These are phyloP conservation scores for Ianthella basta DNA, from an alignment of 37 sponge, comb jelly and placozoan genomes.

Conservation along the genomic window DNA sequence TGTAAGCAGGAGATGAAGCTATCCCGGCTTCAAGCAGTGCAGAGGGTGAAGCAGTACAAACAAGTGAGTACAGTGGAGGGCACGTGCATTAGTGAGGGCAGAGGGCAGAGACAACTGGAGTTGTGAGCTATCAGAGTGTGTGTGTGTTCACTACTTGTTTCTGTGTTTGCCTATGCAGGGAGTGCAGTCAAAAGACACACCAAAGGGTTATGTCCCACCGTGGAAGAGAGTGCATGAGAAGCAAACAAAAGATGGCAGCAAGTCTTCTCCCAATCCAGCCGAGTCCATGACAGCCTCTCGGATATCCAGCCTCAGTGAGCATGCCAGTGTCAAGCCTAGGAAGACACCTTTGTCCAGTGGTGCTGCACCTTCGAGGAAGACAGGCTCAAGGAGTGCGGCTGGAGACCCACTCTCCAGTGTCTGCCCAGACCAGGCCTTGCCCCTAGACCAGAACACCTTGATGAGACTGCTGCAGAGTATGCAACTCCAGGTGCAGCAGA, in stretches of 20 bases:
- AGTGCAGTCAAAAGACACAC: neutral
- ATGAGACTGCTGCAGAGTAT: conserved; percentile 1
- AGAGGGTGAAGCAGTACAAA: conserved; percentile 49
- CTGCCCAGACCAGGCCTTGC: conserved; percentile 12
- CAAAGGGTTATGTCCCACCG: conserved; percentile 14
- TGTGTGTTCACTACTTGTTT: no score
- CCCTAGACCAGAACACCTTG: conserved; percentile 14
- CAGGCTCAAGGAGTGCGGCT: no score
- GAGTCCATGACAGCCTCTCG: neutral
- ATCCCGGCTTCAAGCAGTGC: conserved; percentile 39
- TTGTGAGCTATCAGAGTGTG: no score
- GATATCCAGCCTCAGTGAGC: neutral
- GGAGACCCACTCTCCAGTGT: neutral
- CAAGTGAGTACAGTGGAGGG: no score
- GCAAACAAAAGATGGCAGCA: neutral
- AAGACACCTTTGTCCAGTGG: neutral
- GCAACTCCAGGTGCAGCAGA: conserved; percentile 2
- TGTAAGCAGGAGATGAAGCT: conserved; percentile 20
- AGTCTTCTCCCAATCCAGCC: neutral
- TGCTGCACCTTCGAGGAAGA: neutral
- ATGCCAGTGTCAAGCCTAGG: neutral
- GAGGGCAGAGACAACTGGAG: no score
- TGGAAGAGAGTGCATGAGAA: conserved; percentile 23
- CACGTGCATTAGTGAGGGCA: no score
- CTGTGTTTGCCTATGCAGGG: neutral